phyloP scores from a whole-genome alignment of 2,113 vertebrate species.

The Noturus placidus region DNA sequence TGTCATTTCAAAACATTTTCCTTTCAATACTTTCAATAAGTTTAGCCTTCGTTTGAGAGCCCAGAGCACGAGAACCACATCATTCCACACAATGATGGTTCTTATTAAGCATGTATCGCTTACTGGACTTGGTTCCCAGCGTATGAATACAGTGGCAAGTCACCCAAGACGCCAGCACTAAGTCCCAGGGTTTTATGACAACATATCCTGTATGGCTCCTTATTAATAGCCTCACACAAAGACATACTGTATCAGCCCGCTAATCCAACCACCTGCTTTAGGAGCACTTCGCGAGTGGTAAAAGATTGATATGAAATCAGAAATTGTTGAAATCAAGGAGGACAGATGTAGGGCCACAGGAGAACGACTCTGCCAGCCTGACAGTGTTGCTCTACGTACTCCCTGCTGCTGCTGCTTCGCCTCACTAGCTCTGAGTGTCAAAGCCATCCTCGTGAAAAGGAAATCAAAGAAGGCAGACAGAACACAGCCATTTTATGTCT shows the following conservation, averaged over 20 bases:
- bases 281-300: background rate
- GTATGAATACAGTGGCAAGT: constrained; percentile 9
- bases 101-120: background rate
- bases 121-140: background rate
- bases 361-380: constrained; percentile 34
- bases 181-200: constrained; percentile 13
- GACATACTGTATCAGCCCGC: constrained; percentile 7
- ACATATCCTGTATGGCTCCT: constrained; percentile 31
- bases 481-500: constrained; percentile 27
- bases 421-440: constrained; percentile 36
- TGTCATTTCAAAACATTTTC: background rate
- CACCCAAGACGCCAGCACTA: constrained; percentile 17
- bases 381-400: constrained; percentile 39
- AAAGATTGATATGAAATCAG: constrained; percentile 26
- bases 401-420: constrained; percentile 41
- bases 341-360: constrained; percentile 43
- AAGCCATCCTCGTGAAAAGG: constrained; percentile 32
- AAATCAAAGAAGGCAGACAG: constrained; percentile 42
- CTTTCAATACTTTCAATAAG: background rate
- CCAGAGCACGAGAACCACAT: background rate
- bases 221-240: constrained; percentile 42
- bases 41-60: background rate
- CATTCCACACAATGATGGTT: background rate
- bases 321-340: constrained; percentile 39
- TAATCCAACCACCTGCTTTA: constrained; percentile 41